Base-by-base conservation (phyloP, 2,888 invertebrate species). In the Drosophila paranaensis region DNA sequence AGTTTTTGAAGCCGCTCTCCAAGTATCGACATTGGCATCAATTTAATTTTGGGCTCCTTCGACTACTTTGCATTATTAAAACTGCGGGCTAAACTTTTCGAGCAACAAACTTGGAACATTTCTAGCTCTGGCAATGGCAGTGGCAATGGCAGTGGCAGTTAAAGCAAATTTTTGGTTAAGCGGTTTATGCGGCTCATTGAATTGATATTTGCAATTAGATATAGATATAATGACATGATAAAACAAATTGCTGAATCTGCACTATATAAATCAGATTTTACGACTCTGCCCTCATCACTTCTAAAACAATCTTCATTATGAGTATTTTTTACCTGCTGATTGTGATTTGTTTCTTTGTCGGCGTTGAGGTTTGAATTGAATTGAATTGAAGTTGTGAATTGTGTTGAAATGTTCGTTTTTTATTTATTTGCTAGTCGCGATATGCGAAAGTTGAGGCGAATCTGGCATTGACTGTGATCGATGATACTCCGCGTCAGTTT, bases 11-110 rank as follows among this genome's bases (percentile, higher is more conserved):
- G 83, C 66, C 71, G 82, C 65, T 80, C 88, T 84, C 66, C 14
- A 78, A 68, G 64, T 69, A 78, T 76, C 76, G 74, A 69, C 73
- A 81, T 71, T 79, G 73, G 83, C 77, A 79, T 85, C 83, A 86
- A 83, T 82, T 85, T 61, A 73, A 71, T 69, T 83, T 75, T 60
- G 75, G 58, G 45, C 46, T 70, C 58, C 39, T 79, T 71, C 58
- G 73, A 70, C 71, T 83, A 80, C 88, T 88, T 71, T 77, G 79
- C 69, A 73, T 79, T 82, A 88, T 85, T 82, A 75, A 71, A 75
- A 88, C 77, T 88, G 80, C 85, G 74, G 69, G 67, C 72, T 56
- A 60, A 83, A 83, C 74, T 85, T 83, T 85, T 77, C 69, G 46
- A 61, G 71, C 60, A 66, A 63, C 48, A 61, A 81, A 62, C 74